These are phyloP conservation scores for Hesperophylax magnus DNA, from an alignment of 1,140 invertebrate genomes.

Conservation along the genomic window DNA sequence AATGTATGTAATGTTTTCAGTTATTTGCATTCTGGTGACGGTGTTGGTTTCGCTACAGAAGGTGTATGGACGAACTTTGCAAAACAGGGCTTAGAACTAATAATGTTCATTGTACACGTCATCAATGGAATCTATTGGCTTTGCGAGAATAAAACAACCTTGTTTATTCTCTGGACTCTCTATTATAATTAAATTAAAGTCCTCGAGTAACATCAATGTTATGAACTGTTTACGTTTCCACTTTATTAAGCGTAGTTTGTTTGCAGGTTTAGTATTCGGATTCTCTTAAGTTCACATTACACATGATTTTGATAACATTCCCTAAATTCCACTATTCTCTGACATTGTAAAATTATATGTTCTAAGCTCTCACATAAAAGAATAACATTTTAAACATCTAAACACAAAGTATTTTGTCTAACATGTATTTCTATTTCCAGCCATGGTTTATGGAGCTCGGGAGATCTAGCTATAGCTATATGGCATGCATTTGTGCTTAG, in stretches of 20 bases:
- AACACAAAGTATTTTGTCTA: constrained; percentile 44
- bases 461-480: constrained; percentile 38
- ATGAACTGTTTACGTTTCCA: no score
- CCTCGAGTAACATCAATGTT: no score
- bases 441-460: constrained; percentile 44
- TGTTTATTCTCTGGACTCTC: no score
- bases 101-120: constrained; percentile 11
- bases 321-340: no score
- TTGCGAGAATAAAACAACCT: no score
- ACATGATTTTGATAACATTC: no score
- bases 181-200: no score
- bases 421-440: constrained; percentile 50
- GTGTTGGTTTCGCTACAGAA: constrained; percentile 50
- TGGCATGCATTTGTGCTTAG: constrained; percentile 47
- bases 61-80: constrained; percentile 44
- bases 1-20: constrained; percentile 57
- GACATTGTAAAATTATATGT: constrained; percentile 23
- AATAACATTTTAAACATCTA: constrained; percentile 44
- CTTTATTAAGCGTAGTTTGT: no score
- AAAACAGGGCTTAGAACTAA: constrained; percentile 45
- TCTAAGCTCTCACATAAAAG: constrained; percentile 45
- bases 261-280: no score
- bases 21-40: constrained; percentile 55
- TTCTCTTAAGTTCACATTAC: no score
- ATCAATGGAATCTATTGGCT: not conserved